Evolutionary conservation across 92 coral and sea anemone species (phyloP).

Genomic region (Zoanthus solanderi): DNA sequence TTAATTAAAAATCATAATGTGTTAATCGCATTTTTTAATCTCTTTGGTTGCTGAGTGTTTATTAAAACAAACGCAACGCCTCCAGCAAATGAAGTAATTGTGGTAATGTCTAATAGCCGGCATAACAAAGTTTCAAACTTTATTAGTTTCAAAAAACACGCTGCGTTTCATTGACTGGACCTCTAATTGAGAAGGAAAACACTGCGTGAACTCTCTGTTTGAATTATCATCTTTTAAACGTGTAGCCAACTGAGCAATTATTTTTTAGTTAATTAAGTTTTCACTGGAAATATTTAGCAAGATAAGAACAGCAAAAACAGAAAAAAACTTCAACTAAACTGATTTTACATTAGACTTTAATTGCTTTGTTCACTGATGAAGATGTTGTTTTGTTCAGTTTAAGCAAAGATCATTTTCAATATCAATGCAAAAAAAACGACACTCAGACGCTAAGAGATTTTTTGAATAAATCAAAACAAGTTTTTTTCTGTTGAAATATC

Average conservation of each 20-base stretch:
- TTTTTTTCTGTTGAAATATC: slow-evolving; percentile 33
- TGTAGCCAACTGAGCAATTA: slow-evolving; percentile 48
- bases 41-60: slow-evolving; percentile 75
- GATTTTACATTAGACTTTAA: slow-evolving; percentile 29
- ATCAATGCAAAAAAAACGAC: not conserved
- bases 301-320: slow-evolving; percentile 34
- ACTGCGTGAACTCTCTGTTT: slow-evolving; percentile 65
- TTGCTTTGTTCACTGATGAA: slow-evolving; percentile 35
- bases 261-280: slow-evolving; percentile 46
- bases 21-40: slow-evolving; percentile 74
- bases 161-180: slow-evolving; percentile 57
- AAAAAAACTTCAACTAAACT: slow-evolving; percentile 21
- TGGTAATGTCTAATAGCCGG: slow-evolving; percentile 30
- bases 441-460: slow-evolving; percentile 6
- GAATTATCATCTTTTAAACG: slow-evolving; percentile 36
- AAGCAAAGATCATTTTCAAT: slow-evolving; percentile 16
- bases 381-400: slow-evolving; percentile 23
- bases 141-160: slow-evolving; percentile 81
- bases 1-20: slow-evolving; percentile 84
- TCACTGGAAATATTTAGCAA: slow-evolving; percentile 10
- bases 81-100: slow-evolving; percentile 69
- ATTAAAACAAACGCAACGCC: slow-evolving; percentile 81
- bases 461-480: slow-evolving; percentile 28
- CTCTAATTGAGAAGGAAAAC: slow-evolving; percentile 72
- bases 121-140: slow-evolving; percentile 66